phyloP scores from a whole-genome alignment of 2,113 vertebrate species.

The Arizona elegans region DNA sequence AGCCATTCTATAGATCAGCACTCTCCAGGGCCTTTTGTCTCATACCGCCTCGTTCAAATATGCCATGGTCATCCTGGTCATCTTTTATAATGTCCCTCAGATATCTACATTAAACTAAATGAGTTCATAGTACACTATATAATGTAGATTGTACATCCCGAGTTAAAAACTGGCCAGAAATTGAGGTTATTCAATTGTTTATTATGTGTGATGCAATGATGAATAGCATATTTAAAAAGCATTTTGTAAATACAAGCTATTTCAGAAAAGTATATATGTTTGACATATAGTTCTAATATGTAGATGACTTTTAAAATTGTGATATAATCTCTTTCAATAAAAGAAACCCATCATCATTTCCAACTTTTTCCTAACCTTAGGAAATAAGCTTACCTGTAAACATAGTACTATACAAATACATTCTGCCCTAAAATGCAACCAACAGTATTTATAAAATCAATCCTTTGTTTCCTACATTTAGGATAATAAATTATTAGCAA shows the following conservation, averaged over 20 bases:
- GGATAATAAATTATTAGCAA: background rate
- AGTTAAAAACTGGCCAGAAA: background rate
- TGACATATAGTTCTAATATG: background rate
- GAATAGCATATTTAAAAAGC: background rate
- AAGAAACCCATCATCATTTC: background rate
- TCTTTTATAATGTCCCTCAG: background rate
- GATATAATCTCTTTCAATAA: background rate
- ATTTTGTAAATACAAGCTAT: background rate
- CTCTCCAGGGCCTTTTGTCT: background rate
- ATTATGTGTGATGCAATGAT: background rate
- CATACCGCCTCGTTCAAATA: background rate
- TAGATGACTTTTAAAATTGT: constrained; percentile 12
- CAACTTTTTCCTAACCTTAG: background rate
- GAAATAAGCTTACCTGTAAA: background rate
- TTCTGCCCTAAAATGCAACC: background rate
- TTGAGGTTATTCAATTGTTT: background rate
- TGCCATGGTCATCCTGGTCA: background rate
- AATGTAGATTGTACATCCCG: background rate
- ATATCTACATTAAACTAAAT: background rate
- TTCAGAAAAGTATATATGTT: background rate
- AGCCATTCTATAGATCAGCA: background rate
- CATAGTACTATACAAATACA: constrained; percentile 6
- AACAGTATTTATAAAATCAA: constrained; percentile 2
- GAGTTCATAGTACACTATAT: background rate
- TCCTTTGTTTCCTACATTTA: constrained; percentile 18